Conservation (phyloP, 2,888 invertebrate genomes). For the Lasioglossum vierecki region DNA sequence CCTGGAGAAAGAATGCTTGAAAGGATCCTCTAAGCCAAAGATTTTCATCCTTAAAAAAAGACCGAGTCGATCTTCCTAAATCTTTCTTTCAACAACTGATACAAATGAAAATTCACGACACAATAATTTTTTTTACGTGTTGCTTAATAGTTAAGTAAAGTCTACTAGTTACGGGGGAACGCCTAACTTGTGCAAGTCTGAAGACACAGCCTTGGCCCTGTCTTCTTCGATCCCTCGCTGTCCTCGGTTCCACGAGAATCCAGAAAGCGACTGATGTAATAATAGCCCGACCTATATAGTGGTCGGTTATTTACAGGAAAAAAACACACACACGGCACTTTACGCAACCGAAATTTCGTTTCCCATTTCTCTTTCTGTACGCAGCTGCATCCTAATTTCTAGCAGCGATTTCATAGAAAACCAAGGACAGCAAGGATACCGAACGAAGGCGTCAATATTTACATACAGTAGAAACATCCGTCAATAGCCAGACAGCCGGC, state of each 20-base stretch:
- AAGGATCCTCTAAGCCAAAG: background rate
- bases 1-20: background rate
- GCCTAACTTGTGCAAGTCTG: background rate
- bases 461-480: background rate
- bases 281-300: conserved; percentile 77
- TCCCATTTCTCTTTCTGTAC: conserved; percentile 3
- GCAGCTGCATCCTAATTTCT: background rate
- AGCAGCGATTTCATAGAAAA: background rate
- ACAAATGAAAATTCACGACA: background rate
- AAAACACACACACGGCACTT: conserved; percentile 19
- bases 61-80: background rate
- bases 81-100: background rate
- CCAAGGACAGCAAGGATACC: too few species aligned
- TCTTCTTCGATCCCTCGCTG: background rate
- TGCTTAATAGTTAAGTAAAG: too few species aligned
- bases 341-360: conserved; percentile 30
- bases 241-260: conserved; percentile 34
- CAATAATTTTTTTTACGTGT: background rate
- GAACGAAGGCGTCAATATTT: background rate
- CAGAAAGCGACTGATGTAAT: conserved; percentile 75
- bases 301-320: conserved; percentile 41
- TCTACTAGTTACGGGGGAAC: background rate
- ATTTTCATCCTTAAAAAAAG: background rate
- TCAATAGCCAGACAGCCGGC: background rate
- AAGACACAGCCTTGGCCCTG: conserved; percentile 15